These are phyloP conservation scores for Euwallacea similis DNA, from an alignment of 1,140 invertebrate species.

Conservation along the genomic window DNA sequence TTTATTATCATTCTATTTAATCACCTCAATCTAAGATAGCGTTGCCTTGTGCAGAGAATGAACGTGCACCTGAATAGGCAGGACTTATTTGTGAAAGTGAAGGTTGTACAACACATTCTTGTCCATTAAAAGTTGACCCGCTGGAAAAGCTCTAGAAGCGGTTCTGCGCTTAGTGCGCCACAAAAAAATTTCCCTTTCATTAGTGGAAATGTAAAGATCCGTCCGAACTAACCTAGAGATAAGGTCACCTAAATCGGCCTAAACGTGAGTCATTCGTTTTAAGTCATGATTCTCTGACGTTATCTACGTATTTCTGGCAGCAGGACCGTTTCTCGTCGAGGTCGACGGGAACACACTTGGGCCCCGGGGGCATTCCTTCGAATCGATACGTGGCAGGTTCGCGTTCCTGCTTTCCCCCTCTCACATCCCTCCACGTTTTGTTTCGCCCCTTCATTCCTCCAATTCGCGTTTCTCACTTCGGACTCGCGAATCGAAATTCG, in stretches of 20 bases:
- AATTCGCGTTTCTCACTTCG: constrained; percentile 26
- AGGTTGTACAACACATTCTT: constrained; percentile 1
- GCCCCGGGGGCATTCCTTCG: constrained; percentile 32
- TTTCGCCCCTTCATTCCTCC: constrained; percentile 13
- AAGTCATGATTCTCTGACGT: constrained; percentile 25
- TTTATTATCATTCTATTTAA: not conserved
- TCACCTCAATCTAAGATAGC: not conserved
- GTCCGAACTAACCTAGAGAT: not conserved
- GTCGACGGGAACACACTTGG: constrained; percentile 29
- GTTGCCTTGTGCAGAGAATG: not conserved
- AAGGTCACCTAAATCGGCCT: not conserved
- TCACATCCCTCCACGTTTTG: constrained; percentile 8
- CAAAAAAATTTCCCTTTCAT: not conserved
- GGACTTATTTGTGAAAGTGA: constrained; percentile 5
- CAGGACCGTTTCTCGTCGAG: constrained; percentile 21
- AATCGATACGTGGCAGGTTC: constrained; percentile 38
- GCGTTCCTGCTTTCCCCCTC: constrained; percentile 16
- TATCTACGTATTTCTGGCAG: constrained; percentile 27
- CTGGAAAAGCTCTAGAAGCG: not conserved
- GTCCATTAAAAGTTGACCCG: not conserved
- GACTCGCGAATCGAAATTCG: constrained; percentile 19
- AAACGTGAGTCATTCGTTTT: constrained; percentile 31
- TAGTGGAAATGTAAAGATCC: not conserved
- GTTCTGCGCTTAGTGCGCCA: too few relatives aligned
- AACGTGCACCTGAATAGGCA: not conserved